Conservation (phyloP, 2,797 vertebrate genomes). For the Erpetoichthys calabaricus region DNA sequence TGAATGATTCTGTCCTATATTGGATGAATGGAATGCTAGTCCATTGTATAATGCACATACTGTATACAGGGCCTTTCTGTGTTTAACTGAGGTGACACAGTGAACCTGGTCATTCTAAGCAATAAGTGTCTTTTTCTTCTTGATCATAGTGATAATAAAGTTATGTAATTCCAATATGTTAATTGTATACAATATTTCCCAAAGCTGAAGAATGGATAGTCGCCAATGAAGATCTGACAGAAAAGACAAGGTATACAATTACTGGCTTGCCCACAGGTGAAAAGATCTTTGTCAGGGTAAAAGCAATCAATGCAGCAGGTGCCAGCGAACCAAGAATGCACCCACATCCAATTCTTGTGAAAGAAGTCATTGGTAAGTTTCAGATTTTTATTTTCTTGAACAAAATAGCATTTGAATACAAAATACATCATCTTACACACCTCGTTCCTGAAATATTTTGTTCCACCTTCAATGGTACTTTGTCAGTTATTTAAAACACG, state of each 20-base stretch:
- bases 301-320: conserved; percentile 81
- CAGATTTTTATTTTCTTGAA: not conserved
- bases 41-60: not conserved
- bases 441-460: too few relatives aligned
- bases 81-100: too few relatives aligned
- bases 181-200: not conserved
- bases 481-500: too few relatives aligned
- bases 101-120: too few relatives aligned
- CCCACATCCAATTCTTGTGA: conserved; percentile 81
- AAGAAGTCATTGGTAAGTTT: conserved; percentile 81
- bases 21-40: not conserved
- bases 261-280: conserved; percentile 57
- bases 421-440: too few relatives aligned
- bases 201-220: conserved; percentile 72
- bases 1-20: too few relatives aligned
- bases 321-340: conserved; percentile 64
- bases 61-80: not conserved
- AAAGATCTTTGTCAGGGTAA: conserved; percentile 81
- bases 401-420: not conserved
- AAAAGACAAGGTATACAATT: conserved; percentile 86
- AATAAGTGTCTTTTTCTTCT: too few relatives aligned
- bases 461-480: too few relatives aligned
- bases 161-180: not conserved
- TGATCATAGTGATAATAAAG: not conserved
- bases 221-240: conserved; percentile 71